Evolutionary conservation across 2,888 invertebrate genomes (phyloP).

Genomic region (Lasioglossum oenotherae): DNA sequence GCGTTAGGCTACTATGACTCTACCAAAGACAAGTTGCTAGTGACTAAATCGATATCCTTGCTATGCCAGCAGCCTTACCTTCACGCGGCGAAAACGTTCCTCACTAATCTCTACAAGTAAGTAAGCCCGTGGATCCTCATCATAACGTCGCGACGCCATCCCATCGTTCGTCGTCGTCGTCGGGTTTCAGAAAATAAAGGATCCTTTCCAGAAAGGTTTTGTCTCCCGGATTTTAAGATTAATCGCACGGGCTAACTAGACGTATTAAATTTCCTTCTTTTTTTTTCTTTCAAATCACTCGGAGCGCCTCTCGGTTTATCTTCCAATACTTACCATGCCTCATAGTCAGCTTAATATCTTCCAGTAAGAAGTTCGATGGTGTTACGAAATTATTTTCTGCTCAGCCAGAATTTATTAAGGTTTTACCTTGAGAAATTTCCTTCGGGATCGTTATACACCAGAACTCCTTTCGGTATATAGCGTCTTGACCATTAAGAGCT

Average conservation of each 20-base stretch:
- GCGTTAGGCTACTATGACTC: slow-evolving; percentile 96
- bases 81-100: slow-evolving; percentile 93
- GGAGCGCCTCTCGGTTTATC: neutral
- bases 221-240: neutral
- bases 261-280: neutral
- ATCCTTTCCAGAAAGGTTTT: neutral
- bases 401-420: neutral
- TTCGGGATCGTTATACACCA: neutral
- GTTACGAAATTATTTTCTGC: neutral
- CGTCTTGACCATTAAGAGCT: neutral
- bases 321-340: neutral
- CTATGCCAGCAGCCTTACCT: slow-evolving; percentile 96
- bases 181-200: neutral
- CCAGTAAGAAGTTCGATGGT: neutral
- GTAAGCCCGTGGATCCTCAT: slow-evolving; percentile 68
- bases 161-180: no score
- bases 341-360: neutral
- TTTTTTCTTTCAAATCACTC: neutral
- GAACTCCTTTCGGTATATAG: neutral
- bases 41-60: slow-evolving; percentile 97
- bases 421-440: neutral
- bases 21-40: slow-evolving; percentile 96
- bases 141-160: neutral
- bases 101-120: slow-evolving; percentile 94
- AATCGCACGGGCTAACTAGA: neutral